Evolutionary conservation across 2,797 vertebrate genomes (phyloP).

Genomic region (Dendrocincla fuliginosa): DNA sequence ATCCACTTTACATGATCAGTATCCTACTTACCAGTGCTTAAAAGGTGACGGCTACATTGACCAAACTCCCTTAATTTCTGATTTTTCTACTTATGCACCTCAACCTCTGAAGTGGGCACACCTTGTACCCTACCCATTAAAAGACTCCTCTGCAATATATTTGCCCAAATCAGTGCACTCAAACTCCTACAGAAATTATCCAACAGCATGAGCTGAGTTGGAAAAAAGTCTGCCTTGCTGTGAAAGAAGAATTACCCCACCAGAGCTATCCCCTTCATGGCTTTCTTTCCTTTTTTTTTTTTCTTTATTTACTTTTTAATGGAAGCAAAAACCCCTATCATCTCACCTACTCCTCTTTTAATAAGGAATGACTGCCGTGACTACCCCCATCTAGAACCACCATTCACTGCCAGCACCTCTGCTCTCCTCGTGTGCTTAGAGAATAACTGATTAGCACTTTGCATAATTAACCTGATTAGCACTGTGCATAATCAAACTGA

Average conservation of each 20-base stretch:
- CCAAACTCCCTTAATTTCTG: conserved; percentile 36
- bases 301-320: conserved; percentile 62
- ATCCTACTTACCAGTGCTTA: background rate
- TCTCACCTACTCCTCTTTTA: conserved; percentile 79
- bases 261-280: conserved; percentile 57
- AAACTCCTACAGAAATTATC: conserved; percentile 66
- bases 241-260: conserved; percentile 60
- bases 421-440: conserved; percentile 84
- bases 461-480: conserved; percentile 90
- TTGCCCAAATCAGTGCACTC: conserved; percentile 67
- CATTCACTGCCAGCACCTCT: conserved; percentile 84
- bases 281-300: background rate
- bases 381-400: conserved; percentile 81
- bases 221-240: conserved; percentile 65
- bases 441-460: conserved; percentile 89
- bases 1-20: background rate
- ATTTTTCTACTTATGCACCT: conserved; percentile 48
- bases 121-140: conserved; percentile 48
- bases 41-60: conserved; percentile 34
- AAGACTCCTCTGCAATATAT: conserved; percentile 50
- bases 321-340: conserved; percentile 74
- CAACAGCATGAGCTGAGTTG: conserved; percentile 63
- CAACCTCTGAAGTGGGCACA: conserved; percentile 11
- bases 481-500: conserved; percentile 89
- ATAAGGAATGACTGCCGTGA: conserved; percentile 83